These are phyloP conservation scores for Datnioides undecimradiatus DNA, from an alignment of 2,113 vertebrate genomes.

Conservation along the genomic window DNA sequence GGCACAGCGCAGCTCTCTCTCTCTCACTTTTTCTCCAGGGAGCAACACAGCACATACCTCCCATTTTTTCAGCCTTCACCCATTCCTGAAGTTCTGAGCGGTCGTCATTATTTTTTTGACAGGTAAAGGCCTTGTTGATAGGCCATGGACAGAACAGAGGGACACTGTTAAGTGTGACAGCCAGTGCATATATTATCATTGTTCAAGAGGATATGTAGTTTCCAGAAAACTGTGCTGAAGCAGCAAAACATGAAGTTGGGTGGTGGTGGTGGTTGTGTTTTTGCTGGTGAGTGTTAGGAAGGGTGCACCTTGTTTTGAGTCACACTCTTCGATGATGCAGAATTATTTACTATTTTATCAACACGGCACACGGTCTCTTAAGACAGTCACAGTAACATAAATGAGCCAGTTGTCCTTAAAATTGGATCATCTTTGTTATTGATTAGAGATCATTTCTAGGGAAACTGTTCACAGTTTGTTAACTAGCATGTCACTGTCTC, in stretches of 20 bases:
- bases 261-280: constrained; percentile 11
- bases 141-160: constrained; percentile 40
- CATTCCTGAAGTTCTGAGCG: constrained; percentile 62
- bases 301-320: neutral
- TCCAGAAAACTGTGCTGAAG: constrained; percentile 36
- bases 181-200: constrained; percentile 25
- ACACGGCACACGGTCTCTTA: neutral
- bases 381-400: neutral
- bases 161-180: constrained; percentile 31
- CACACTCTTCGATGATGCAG: neutral
- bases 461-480: constrained; percentile 34
- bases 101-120: constrained; percentile 72
- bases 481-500: constrained; percentile 47
- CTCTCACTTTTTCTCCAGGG: constrained; percentile 61
- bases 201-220: constrained; percentile 28
- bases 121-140: constrained; percentile 66
- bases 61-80: constrained; percentile 57
- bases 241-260: constrained; percentile 21
- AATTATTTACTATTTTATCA: neutral
- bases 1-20: constrained; percentile 60
- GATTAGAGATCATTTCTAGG: constrained; percentile 28
- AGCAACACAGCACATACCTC: constrained; percentile 53
- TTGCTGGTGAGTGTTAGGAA: neutral
- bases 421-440: neutral
- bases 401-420: neutral